Percentiles rank a stretch among this genome's conserved stretches.
Evolutionary conservation across 2,797 vertebrate species (phyloP).

Genomic region (Enteromius treurensis): DNA sequence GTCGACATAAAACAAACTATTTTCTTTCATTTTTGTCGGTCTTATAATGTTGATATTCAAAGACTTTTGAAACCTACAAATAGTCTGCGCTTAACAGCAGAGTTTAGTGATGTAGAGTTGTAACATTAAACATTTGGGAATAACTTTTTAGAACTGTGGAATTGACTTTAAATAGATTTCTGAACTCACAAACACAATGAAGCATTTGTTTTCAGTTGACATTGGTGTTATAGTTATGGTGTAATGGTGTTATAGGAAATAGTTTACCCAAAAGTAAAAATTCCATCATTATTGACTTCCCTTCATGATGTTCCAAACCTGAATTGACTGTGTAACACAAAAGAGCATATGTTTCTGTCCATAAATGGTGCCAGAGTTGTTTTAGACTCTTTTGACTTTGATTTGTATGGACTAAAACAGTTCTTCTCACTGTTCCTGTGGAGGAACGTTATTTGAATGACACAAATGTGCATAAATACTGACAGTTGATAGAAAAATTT

Average conservation of each 20-base stretch:
- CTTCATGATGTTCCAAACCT: not conserved
- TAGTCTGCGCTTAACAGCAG: conserved; percentile 8
- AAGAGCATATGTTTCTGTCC: not conserved
- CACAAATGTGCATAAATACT: not conserved
- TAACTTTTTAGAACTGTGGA: conserved; percentile 10
- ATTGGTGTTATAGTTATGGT: not conserved
- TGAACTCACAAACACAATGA: not conserved
- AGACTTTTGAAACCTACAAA: conserved; percentile 30
- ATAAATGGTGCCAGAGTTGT: not conserved
- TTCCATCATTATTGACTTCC: conserved; percentile 3
- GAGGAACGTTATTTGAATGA: not conserved
- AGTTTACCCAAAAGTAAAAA: too few relatives aligned
- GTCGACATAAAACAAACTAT: conserved; percentile 31
- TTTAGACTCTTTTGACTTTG: not conserved
- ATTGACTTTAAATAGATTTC: conserved; percentile 5
- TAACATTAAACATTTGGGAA: not conserved
- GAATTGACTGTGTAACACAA: not conserved
- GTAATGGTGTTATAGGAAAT: not conserved
- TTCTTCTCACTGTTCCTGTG: not conserved
- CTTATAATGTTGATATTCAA: conserved; percentile 35
- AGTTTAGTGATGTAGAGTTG: conserved; percentile 1
- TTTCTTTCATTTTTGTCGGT: conserved; percentile 42
- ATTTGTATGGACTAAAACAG: not conserved
- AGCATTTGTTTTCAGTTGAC: not conserved
- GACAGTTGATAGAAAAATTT: not conserved